Evolutionary conservation across 2,888 invertebrate species (phyloP), one percentile per base, ranked within the genome.

Genomic region (Calameuta pallipes): DNA sequence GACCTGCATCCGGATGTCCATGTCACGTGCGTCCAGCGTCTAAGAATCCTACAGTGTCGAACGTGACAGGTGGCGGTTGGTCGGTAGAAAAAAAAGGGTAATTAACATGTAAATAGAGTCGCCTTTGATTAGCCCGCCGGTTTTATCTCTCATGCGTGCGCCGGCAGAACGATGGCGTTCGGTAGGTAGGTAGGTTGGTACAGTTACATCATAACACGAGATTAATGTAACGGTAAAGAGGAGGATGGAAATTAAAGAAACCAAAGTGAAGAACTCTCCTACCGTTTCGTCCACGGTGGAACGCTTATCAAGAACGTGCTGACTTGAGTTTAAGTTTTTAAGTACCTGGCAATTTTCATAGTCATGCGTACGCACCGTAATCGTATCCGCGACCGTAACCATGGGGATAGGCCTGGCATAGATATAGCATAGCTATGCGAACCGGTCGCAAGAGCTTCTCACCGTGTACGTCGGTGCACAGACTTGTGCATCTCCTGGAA

Each of bases 181-280:
- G 56, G 56, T 41, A 13, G 70, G 33, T 70, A 70, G 70, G n/a
- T 71, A 71, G 75, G 71, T 71, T 70, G 78, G 79, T 82, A 83
- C 83, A 84, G 83, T 82, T 85, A 86, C 82, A 77, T 82, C 82
- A 81, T 81, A 81, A 83, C 79, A 77, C 78, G 80, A 84, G 84
- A 87, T 86, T 85, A 83, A 85, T 79, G 82, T 88, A 88, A 88
- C 88, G 88, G 88, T 82, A 88, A 23, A 9, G 41, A 23, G 36
- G 36, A 41, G 23, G 74, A 80, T 80, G 81, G 82, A 79, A 83
- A 85, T 83, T 80, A 85, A 84, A 85, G 82, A 85, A 81, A 82
- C 80, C 79, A 83, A 85, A 86, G 84, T 80, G 71, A 74, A 69
- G 73, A 69, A 75, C 37, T 35, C 34, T 33, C 75, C 34, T 41